Conservation (phyloP, 2,113 vertebrate species). For the Pandion haliaetus region DNA sequence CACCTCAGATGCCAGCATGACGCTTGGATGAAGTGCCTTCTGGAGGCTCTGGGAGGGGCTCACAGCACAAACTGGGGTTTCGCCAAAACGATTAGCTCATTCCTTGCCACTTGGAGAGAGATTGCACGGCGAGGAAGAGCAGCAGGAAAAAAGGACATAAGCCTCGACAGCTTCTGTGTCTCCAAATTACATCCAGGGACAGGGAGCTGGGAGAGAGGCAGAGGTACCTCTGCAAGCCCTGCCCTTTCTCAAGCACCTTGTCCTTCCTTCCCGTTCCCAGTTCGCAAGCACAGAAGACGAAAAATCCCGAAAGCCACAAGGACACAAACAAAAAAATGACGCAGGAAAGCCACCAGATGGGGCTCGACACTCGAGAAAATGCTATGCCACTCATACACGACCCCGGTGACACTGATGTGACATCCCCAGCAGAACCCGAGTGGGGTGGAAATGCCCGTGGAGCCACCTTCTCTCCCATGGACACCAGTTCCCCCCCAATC, state of each 20-base stretch:
- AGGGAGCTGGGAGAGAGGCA: background rate
- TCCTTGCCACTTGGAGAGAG: background rate
- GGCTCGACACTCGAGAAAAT: slow-evolving; percentile 21
- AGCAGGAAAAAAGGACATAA: background rate
- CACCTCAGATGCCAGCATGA: background rate
- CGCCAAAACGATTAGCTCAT: slow-evolving; percentile 37
- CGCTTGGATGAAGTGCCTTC: background rate
- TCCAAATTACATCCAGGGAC: background rate
- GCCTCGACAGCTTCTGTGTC: background rate
- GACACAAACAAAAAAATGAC: background rate
- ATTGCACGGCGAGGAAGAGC: background rate
- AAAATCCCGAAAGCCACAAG: background rate
- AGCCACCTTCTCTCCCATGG: background rate
- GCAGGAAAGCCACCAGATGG: slow-evolving; percentile 47
- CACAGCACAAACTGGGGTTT: background rate
- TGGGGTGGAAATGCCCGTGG: background rate
- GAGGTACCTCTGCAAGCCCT: background rate
- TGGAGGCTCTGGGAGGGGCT: background rate
- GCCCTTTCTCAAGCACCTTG: background rate
- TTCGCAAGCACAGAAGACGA: background rate
- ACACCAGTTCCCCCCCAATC: background rate
- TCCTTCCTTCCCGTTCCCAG: background rate
- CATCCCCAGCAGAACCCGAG: background rate
- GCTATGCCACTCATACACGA: background rate
- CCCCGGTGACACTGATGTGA: background rate